Base-by-base conservation (phyloP, 2,113 vertebrate species). In the Mohoua ochrocephala region DNA sequence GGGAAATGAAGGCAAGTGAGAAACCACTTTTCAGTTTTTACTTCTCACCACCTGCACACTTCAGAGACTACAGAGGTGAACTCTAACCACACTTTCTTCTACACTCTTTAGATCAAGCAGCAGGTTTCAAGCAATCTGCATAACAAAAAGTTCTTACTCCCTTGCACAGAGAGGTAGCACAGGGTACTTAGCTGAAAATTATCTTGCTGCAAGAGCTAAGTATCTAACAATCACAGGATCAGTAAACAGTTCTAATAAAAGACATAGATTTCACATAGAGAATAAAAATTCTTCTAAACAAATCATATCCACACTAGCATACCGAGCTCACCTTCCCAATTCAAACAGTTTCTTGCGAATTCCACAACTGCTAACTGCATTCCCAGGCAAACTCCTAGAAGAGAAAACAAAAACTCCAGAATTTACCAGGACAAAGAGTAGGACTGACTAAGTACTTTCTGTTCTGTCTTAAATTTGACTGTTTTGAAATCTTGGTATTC, bases 291-390 rank as follows among this genome's bases (percentile, higher is more conserved):
- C 24, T 64, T 54, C 33, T 33, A 73, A 84, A 42, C 35, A 64
- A 89, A 52, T 33, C 14, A 67, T 8, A 77, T 24, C 47, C 35
- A 83, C 42, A 57, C 24, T 26, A 73, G 68, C 47, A 87, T 27
- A 56, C 45, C 27, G 24, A 91, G 49, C 97, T 96, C 74, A 98
- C 98, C 98, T 98, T 97, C 94, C 97, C 98, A 98, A 67, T 97
- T 96, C 60, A 98, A 97, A 89, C 97, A 97, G 84, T 98, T 98
- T 86, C 98, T 98, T 69, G 98, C 98, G 16, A 98, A 98, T 80
- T 98, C 98, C 69, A 98, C 98, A 90, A 98, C 98, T 17, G 98
- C 98, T 57, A 98, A 93, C 13, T 98, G 98, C 98, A 98, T 98
- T 80, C 98, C 98, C 44, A 98, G 96, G 95, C 98, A 98, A 90